phyloP scores from a whole-genome alignment of 2,888 invertebrate species.

The Oligia strigilis region DNA sequence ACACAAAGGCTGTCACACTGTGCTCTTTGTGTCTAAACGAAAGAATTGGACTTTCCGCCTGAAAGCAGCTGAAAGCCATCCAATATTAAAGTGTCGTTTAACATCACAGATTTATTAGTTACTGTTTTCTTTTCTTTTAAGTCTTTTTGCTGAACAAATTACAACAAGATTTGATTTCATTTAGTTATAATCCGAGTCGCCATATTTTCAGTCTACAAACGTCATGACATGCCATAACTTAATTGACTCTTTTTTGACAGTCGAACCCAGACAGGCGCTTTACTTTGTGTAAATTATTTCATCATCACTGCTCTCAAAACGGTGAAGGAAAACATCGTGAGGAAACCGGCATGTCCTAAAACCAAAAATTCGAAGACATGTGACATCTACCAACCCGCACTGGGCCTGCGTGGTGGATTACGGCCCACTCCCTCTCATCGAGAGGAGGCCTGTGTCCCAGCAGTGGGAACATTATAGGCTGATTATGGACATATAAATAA shows the following conservation, averaged over 20 bases:
- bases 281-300: too few species aligned
- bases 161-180: not conserved
- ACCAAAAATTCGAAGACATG: too few species aligned
- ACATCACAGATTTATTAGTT: conserved; percentile 51
- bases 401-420: too few species aligned
- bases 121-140: conserved; percentile 12
- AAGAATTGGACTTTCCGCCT: conserved; percentile 61
- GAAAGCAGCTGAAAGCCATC: conserved; percentile 53
- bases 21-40: conserved; percentile 62
- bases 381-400: too few species aligned
- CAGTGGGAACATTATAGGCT: too few species aligned
- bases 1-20: conserved; percentile 65
- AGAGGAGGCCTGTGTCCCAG: too few species aligned
- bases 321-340: too few species aligned
- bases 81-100: conserved; percentile 60
- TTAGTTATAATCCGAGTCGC: not conserved
- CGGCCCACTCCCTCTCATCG: too few species aligned
- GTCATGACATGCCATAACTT: not conserved
- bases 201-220: not conserved
- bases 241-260: too few species aligned
- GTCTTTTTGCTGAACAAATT: conserved; percentile 9
- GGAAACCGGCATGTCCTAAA: too few species aligned
- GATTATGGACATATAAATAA: not conserved
- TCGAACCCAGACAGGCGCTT: too few species aligned
- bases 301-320: too few species aligned